These are phyloP conservation scores for Embidobia sp. DNA, from an alignment of 2,888 invertebrate genomes.

Conservation along the genomic window DNA sequence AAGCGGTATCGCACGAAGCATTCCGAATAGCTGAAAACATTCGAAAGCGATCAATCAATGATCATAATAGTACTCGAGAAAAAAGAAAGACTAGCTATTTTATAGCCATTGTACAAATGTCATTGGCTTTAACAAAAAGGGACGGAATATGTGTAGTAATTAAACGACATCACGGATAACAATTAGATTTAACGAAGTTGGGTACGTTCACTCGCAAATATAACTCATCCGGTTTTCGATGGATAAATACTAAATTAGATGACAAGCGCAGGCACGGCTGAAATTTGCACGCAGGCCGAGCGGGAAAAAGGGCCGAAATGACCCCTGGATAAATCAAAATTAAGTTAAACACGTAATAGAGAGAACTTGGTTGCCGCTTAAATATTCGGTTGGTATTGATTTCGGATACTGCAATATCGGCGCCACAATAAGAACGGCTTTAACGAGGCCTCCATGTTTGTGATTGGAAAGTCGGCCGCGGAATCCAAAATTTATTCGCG, in stretches of 20 bases:
- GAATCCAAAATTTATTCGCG: conserved; percentile 19
- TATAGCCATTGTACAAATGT: background rate
- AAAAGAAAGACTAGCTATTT: background rate
- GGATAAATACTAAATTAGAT: conserved; percentile 11
- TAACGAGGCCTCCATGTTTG: conserved; percentile 35
- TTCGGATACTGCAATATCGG: conserved; percentile 34
- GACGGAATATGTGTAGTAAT: too few relatives aligned
- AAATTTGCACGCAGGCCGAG: background rate
- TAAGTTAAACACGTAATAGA: conserved; percentile 22
- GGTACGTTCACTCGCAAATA: background rate
- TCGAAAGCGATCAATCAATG: conserved; percentile 40
- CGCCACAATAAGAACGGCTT: conserved; percentile 33
- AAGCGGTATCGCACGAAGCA: conserved; percentile 15
- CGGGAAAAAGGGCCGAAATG: conserved; percentile 5
- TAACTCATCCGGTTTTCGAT: conserved; percentile 9
- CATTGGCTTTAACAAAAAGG: too few relatives aligned
- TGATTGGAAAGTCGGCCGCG: conserved; percentile 7
- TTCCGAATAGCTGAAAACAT: conserved; percentile 32
- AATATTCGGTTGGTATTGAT: conserved; percentile 40
- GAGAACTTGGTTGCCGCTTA: too few relatives aligned
- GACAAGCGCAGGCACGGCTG: background rate
- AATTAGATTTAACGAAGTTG: background rate
- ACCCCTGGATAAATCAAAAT: conserved; percentile 21
- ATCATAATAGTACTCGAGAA: conserved; percentile 1
- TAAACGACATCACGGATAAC: background rate